Conservation (phyloP, 2,888 invertebrate species). For the Lithodes maja region DNA sequence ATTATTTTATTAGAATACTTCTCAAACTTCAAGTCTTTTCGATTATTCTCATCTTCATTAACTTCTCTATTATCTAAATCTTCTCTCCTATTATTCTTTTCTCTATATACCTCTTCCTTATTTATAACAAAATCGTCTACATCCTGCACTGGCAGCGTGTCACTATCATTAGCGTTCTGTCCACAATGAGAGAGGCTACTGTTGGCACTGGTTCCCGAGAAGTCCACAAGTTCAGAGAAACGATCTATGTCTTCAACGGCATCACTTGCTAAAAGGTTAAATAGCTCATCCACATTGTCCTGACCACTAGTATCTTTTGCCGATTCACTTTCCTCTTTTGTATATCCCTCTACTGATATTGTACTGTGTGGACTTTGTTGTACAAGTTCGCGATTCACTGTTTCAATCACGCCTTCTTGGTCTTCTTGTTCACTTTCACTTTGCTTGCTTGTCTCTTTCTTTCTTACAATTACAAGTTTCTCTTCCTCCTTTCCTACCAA, state of each 20-base stretch:
- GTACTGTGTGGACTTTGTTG: neutral
- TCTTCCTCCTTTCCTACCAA: neutral
- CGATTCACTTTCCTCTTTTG: neutral
- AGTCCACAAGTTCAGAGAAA: constrained; percentile 52
- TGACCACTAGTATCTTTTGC: constrained; percentile 8
- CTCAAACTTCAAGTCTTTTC: constrained; percentile 6
- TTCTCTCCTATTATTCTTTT: neutral
- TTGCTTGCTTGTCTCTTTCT: neutral
- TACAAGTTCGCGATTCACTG: neutral
- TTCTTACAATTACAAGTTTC: neutral
- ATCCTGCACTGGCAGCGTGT: constrained; percentile 18
- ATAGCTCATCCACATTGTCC: constrained; percentile 66
- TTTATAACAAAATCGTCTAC: neutral
- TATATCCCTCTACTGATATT: neutral
- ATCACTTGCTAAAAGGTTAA: constrained; percentile 66
- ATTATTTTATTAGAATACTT: constrained; percentile 14
- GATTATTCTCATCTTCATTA: neutral
- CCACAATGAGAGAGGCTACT: constrained; percentile 23
- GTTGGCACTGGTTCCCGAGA: constrained; percentile 22
- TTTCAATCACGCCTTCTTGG: neutral
- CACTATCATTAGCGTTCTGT: constrained; percentile 6
- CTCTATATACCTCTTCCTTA: neutral
- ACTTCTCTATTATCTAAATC: neutral
- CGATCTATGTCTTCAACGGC: constrained; percentile 60
- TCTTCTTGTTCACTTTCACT: neutral